Evolutionary conservation across 1,140 invertebrate species (phyloP), one percentile per base, ranked within the genome.

Genomic region (Trinorchestia longiramus): DNA sequence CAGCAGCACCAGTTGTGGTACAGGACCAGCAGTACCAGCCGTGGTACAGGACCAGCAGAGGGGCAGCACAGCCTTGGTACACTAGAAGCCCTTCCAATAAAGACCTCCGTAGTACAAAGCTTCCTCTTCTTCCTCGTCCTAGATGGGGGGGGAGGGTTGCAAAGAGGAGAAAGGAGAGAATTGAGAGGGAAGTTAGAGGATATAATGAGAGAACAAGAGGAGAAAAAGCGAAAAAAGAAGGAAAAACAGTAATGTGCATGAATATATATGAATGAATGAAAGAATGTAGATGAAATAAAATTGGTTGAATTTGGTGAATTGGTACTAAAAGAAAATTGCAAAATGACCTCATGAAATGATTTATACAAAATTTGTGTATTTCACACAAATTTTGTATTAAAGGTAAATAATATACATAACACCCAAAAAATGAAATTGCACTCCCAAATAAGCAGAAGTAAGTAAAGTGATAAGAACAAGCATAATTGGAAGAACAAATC

Each of bases 61-160:
- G n/a, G n/a, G 77, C 87, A 41, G 90, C 42, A 77, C 41, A 88
- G 95, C 43, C 62, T 92, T 87, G 62, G 47, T 6, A 57, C 87
- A 91, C 96, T 95, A 96, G 43, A 96, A 95, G 95, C 95, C 87
- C 95, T 95, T 96, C 95, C 96, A 96, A 96, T 96, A 96, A 96
- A 96, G 96, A 88, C 96, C 96, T 57, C 95, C 96, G 95, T 96
- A 96, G 96, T 96, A 96, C 94, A 96, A 92, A 77, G 96, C 96
- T 87, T 96, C 95, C 77, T 96, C 96, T 95, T 96, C 96, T 95
- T 96, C 96, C 95, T 96, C 96, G 45, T 95, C 96, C 96, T 96
- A 87, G 8, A 87, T n/a, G 41, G 87, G 40, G 36, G 36, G 36
- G 87, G 87, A 87, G 40, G 8, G 40, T 15, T 6, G 41, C 8